Evolutionary conservation across 2,113 vertebrate species (phyloP).

Genomic region (Mustela nigripes): DNA sequence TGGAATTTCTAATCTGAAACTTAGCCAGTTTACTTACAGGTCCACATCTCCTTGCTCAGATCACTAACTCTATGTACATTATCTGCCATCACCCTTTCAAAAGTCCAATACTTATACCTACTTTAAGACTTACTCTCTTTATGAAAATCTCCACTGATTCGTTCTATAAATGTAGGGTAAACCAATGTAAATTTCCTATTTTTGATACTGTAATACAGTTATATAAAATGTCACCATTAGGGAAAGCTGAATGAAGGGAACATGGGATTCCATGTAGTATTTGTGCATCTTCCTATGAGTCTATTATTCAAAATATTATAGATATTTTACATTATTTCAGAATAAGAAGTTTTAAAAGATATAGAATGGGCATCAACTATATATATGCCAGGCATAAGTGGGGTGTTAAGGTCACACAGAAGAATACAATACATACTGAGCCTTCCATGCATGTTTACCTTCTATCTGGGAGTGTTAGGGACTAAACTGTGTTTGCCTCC

Average conservation of each 20-base stretch:
- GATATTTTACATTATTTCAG: conserved; percentile 11
- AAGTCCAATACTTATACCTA: not conserved
- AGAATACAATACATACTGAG: not conserved
- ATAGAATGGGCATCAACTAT: not conserved
- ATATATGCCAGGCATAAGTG: not conserved
- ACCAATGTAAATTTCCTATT: not conserved
- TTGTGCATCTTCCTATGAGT: not conserved
- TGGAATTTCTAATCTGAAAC: not conserved
- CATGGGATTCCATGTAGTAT: not conserved
- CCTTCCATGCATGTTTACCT: not conserved
- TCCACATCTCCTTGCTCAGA: not conserved
- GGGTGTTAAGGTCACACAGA: not conserved
- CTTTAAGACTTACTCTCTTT: not conserved
- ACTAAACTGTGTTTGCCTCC: not conserved
- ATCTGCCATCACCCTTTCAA: not conserved
- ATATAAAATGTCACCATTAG: not conserved
- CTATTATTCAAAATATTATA: not conserved
- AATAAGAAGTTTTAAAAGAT: conserved; percentile 16
- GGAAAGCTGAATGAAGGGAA: not conserved
- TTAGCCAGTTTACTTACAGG: not conserved
- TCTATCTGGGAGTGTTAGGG: not conserved
- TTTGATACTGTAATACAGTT: not conserved
- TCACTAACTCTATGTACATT: not conserved
- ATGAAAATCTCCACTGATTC: not conserved
- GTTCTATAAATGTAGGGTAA: not conserved